Evolutionary conservation across 1,140 invertebrate species (phyloP).

Genomic region (Macrobrachium rosenbergii): DNA sequence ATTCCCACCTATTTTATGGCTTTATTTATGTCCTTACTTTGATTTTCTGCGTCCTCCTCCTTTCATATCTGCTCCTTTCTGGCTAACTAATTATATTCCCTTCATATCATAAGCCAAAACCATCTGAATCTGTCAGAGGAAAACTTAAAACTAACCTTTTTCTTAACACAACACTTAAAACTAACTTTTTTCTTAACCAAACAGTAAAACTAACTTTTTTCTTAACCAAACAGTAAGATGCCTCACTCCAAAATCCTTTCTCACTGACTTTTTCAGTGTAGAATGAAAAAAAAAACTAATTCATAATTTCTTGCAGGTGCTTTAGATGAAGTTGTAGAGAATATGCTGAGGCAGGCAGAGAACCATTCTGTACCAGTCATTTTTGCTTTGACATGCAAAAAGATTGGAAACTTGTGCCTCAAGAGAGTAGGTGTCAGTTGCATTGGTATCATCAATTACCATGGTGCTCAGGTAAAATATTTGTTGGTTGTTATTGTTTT

Average conservation of each 20-base stretch:
- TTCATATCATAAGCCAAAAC: neutral
- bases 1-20: no score
- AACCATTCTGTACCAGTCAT: slow-evolving; percentile 73
- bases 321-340: slow-evolving; percentile 72
- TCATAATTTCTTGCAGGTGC: slow-evolving; percentile 57
- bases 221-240: no score
- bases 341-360: slow-evolving; percentile 71
- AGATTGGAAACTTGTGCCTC: slow-evolving; percentile 73
- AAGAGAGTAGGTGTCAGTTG: slow-evolving; percentile 75
- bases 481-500: neutral
- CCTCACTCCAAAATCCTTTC: no score
- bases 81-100: neutral
- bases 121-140: neutral
- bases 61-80: no score
- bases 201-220: neutral
- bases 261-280: no score
- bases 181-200: no score
- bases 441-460: slow-evolving; percentile 75
- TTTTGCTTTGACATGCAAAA: slow-evolving; percentile 73
- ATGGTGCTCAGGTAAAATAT: slow-evolving; percentile 73
- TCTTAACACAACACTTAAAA: no score
- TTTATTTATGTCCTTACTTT: no score
- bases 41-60: no score
- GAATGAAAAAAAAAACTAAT: neutral
- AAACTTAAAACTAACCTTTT: neutral